These are phyloP conservation scores for Papilio demoleus DNA, from an alignment of 2,888 invertebrate species.

Conservation along the genomic window DNA sequence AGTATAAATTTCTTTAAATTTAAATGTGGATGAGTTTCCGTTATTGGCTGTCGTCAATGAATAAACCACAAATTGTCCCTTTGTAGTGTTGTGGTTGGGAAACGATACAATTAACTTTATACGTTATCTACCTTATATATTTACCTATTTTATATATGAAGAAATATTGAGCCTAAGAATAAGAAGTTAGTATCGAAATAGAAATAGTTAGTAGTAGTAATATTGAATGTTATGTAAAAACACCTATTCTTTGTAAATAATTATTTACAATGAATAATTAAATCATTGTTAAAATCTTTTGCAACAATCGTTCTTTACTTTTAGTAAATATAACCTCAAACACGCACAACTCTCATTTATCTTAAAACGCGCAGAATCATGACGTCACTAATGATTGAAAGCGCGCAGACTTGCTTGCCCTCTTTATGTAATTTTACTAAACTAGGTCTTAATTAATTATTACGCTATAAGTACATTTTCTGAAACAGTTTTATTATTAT, in stretches of 20 bases:
- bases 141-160: too few species aligned
- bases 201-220: too few species aligned
- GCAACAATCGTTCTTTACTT: background rate
- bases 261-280: too few species aligned
- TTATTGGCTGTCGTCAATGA: constrained; percentile 58
- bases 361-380: constrained; percentile 35
- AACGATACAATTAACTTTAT: background rate
- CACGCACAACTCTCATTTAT: constrained; percentile 40
- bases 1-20: constrained; percentile 44
- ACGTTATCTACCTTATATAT: constrained; percentile 1
- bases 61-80: background rate
- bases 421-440: constrained; percentile 5
- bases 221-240: too few species aligned
- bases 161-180: too few species aligned
- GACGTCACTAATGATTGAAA: constrained; percentile 40
- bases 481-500: background rate
- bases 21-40: constrained; percentile 52
- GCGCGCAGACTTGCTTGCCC: constrained; percentile 14
- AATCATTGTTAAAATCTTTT: constrained; percentile 21
- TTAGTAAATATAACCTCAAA: constrained; percentile 11
- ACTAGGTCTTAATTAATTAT: constrained; percentile 3
- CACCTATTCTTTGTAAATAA: too few species aligned
- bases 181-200: too few species aligned
- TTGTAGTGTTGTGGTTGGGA: background rate
- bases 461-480: background rate